A percentile compares a stretch with the other conserved stretches of the same genome.
Conservation (phyloP, 1,140 invertebrate genomes). For the Eufriesea mexicana region DNA sequence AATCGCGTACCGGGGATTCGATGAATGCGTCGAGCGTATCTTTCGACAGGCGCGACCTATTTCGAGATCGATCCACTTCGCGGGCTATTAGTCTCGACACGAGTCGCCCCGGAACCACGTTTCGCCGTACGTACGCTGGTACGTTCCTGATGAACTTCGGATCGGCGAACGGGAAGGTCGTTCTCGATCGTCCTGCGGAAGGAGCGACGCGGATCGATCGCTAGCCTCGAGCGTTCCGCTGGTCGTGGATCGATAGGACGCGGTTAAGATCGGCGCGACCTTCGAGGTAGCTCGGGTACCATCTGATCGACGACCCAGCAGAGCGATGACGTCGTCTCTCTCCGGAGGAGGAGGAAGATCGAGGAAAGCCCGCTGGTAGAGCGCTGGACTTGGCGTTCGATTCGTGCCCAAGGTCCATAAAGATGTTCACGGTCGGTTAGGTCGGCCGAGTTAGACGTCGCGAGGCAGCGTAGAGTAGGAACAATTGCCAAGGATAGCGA, state of each 20-base stretch:
- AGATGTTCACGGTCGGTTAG: conserved; percentile 48
- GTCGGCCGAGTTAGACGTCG: neutral
- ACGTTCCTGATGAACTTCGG: neutral
- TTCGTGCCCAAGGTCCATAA: conserved; percentile 42
- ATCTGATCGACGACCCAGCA: conserved; percentile 12
- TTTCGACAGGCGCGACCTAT: conserved; percentile 9
- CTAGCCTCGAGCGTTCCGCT: no score
- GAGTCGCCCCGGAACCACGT: neutral
- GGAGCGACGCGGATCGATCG: no score
- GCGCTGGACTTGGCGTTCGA: neutral
- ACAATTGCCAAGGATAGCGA: conserved; percentile 54
- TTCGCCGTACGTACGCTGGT: no score
- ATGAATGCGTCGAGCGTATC: neutral
- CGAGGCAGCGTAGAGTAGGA: neutral
- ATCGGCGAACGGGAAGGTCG: neutral
- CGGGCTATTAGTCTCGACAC: no score
- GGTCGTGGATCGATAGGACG: conserved; percentile 2
- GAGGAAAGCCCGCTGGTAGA: no score
- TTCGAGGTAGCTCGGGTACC: neutral
- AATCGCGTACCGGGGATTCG: neutral
- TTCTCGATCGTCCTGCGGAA: no score
- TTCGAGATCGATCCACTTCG: neutral
- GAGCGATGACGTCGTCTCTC: no score
- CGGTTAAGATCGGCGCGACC: conserved; percentile 11
- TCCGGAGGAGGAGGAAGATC: no score